These are phyloP conservation scores for Orthosia cruda DNA, from an alignment of 2,888 invertebrate species.

Conservation along the genomic window DNA sequence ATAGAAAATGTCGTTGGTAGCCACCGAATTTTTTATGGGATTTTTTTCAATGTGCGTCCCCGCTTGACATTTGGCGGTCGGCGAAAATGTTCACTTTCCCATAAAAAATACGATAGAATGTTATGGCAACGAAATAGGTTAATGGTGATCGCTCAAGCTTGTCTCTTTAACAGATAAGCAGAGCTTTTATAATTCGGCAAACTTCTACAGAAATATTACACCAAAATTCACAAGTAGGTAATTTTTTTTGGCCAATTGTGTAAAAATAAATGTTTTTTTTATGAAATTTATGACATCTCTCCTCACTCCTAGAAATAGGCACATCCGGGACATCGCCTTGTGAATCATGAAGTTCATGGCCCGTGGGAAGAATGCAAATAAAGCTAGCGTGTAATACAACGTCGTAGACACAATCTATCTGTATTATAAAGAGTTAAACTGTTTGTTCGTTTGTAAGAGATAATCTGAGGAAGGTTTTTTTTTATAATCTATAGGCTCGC, in stretches of 20 bases:
- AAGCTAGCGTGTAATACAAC: conserved; percentile 1
- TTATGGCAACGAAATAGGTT: conserved; percentile 58
- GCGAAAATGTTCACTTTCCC: conserved; percentile 59
- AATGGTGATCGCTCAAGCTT: conserved; percentile 53
- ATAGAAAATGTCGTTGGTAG: conserved; percentile 66
- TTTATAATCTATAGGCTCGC: too few species aligned
- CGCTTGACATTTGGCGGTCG: conserved; percentile 62
- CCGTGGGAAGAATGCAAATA: conserved; percentile 5
- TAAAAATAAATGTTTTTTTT: too few species aligned
- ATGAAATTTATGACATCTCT: neutral
- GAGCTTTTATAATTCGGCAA: neutral
- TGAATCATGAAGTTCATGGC: conserved; percentile 20
- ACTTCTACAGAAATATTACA: neutral
- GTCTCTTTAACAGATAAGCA: conserved; percentile 18
- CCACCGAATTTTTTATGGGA: conserved; percentile 61
- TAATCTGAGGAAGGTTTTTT: too few species aligned
- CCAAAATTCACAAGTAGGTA: neutral
- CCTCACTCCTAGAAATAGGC: conserved; percentile 1
- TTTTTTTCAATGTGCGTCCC: conserved; percentile 50
- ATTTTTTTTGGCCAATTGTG: neutral
- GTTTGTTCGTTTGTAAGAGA: too few species aligned
- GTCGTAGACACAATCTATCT: neutral
- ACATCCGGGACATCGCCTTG: conserved; percentile 2
- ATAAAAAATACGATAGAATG: conserved; percentile 57
- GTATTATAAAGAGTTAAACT: too few species aligned